Percentiles rank a stretch among this genome's conserved stretches.
Conservation (phyloP, 2,888 invertebrate genomes). For the Dicyrtomina minuta region DNA sequence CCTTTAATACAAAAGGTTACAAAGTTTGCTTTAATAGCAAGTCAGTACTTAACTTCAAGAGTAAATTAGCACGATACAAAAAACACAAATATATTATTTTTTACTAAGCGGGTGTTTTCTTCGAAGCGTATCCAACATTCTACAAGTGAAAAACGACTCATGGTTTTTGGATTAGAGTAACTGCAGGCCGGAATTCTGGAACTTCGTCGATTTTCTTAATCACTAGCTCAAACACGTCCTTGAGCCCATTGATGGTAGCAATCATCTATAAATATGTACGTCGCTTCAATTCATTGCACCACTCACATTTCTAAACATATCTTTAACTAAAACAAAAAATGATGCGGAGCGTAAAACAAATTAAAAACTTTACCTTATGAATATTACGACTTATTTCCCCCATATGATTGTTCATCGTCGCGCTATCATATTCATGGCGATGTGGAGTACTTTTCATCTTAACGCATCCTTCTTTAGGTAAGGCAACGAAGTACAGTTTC, state of each 20-base stretch:
- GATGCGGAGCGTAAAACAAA: background rate
- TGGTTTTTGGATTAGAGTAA: background rate
- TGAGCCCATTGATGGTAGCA: slow-evolving; percentile 14
- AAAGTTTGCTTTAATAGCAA: no score
- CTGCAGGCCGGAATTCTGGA: slow-evolving; percentile 23
- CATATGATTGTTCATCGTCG: slow-evolving; percentile 15
- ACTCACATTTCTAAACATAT: background rate
- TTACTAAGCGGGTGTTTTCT: no score
- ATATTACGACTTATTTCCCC: slow-evolving; percentile 21
- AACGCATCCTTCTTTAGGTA: slow-evolving; percentile 25
- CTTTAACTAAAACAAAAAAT: background rate
- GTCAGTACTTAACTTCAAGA: no score
- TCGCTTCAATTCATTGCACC: background rate
- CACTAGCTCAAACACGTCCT: slow-evolving; percentile 19
- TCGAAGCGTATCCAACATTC: no score
- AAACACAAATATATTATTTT: no score
- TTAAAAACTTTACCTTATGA: slow-evolving; percentile 17
- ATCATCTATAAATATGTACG: slow-evolving; percentile 18
- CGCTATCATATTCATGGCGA: slow-evolving; percentile 17
- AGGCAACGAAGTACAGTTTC: slow-evolving; percentile 25
- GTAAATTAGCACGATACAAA: no score
- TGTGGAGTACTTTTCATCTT: slow-evolving; percentile 16
- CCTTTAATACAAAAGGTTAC: no score
- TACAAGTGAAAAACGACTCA: no score
- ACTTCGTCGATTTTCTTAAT: slow-evolving; percentile 23